Percentiles rank a stretch among this genome's conserved stretches.
These are phyloP conservation scores for Dendronephthya gigantea DNA, from an alignment of 64 coral and sea anemone genomes.

Conservation along the genomic window DNA sequence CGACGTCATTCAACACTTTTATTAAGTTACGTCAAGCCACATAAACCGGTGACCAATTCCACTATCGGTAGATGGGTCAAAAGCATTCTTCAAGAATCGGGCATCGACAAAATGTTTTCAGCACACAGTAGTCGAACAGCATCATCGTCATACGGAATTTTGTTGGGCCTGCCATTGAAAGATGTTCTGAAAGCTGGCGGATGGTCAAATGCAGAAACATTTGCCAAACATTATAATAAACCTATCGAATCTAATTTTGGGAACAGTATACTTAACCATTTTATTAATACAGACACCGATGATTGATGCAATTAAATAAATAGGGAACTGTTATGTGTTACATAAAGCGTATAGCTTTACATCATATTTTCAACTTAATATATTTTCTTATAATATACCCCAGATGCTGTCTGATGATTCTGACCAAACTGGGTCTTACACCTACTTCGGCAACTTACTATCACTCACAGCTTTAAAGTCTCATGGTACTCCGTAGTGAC, in stretches of 20 bases:
- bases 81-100: background rate
- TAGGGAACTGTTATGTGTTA: background rate
- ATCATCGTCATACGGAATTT: background rate
- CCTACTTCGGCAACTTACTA: background rate
- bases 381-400: too few relatives aligned
- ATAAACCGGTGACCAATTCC: background rate
- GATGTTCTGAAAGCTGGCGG: background rate
- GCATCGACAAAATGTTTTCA: background rate
- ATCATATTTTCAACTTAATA: background rate
- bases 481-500: conserved; percentile 10
- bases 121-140: background rate
- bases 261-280: background rate
- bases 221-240: background rate
- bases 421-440: too few relatives aligned
- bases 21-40: conserved; percentile 26
- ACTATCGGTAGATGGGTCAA: background rate
- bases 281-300: background rate
- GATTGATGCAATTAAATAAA: background rate
- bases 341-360: background rate
- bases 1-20: conserved; percentile 18
- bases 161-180: background rate
- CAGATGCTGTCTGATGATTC: too few relatives aligned
- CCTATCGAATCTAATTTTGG: background rate
- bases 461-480: background rate
- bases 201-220: background rate